Evolutionary conservation across 2,797 vertebrate genomes (phyloP).

Genomic region (Odontamblyopus rebecca): DNA sequence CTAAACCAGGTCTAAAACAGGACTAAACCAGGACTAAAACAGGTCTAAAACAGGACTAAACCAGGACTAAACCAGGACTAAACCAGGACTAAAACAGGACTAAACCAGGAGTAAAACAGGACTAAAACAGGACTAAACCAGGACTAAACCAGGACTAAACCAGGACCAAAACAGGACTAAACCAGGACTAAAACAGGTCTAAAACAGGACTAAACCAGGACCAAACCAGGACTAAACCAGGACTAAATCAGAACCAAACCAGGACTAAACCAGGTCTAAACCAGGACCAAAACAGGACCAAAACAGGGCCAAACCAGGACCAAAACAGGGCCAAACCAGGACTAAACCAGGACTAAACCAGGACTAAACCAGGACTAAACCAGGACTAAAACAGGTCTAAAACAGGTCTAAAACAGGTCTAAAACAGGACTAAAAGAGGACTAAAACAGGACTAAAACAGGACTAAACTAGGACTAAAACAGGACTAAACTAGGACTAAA

Average conservation of each 20-base stretch:
- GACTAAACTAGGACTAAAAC: neutral
- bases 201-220: neutral
- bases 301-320: too few species aligned
- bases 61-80: neutral
- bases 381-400: neutral
- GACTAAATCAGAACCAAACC: too few species aligned
- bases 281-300: too few species aligned
- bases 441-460: too few species aligned
- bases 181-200: neutral
- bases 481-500: too few species aligned
- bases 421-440: too few species aligned
- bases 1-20: too few species aligned
- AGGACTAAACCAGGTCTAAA: too few species aligned
- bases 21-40: too few species aligned
- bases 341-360: too few species aligned
- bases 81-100: neutral
- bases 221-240: neutral
- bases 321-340: too few species aligned
- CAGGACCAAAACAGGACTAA: constrained; percentile 58
- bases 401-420: neutral
- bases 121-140: neutral
- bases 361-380: too few species aligned
- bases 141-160: neutral
- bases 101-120: neutral
- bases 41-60: neutral